These are phyloP conservation scores for Notothenia coriiceps DNA, from an alignment of 2,113 vertebrate species.

Conservation along the genomic window DNA sequence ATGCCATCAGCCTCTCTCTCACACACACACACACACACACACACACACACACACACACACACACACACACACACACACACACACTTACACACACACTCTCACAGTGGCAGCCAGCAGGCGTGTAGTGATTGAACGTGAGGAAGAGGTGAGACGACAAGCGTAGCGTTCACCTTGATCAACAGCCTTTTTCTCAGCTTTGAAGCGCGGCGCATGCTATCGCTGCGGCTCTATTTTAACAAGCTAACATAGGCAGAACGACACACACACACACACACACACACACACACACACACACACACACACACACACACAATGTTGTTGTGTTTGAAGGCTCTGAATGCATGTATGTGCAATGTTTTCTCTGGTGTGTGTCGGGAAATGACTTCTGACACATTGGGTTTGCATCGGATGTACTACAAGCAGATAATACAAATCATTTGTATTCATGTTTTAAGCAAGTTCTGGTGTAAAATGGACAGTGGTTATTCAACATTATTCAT, in stretches of 20 bases:
- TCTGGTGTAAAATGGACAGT: neutral
- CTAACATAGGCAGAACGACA: slow-evolving; percentile 62
- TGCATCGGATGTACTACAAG: neutral
- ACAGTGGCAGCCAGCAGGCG: slow-evolving; percentile 36
- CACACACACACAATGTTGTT: neutral
- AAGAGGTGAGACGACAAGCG: slow-evolving; percentile 66
- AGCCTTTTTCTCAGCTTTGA: slow-evolving; percentile 67
- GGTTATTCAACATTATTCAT: neutral
- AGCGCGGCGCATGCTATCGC: slow-evolving; percentile 45
- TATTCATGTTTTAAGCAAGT: neutral
- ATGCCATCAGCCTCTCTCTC: neutral
- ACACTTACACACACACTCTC: slow-evolving; percentile 4
- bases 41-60: slow-evolving; percentile 30
- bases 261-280: slow-evolving; percentile 12
- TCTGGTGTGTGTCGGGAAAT: neutral
- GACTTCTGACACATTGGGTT: neutral
- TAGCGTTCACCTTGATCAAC: slow-evolving; percentile 78
- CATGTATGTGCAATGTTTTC: neutral
- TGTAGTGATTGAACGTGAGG: slow-evolving; percentile 61
- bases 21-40: slow-evolving; percentile 31
- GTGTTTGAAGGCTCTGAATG: neutral
- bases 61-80: slow-evolving; percentile 29
- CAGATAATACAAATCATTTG: too few species aligned
- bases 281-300: slow-evolving; percentile 11
- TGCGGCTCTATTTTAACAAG: slow-evolving; percentile 76